Evolutionary conservation across 2,797 vertebrate genomes (phyloP), one percentile per base, ranked within the genome.

Genomic region (Stomatorhinus walkeri): DNA sequence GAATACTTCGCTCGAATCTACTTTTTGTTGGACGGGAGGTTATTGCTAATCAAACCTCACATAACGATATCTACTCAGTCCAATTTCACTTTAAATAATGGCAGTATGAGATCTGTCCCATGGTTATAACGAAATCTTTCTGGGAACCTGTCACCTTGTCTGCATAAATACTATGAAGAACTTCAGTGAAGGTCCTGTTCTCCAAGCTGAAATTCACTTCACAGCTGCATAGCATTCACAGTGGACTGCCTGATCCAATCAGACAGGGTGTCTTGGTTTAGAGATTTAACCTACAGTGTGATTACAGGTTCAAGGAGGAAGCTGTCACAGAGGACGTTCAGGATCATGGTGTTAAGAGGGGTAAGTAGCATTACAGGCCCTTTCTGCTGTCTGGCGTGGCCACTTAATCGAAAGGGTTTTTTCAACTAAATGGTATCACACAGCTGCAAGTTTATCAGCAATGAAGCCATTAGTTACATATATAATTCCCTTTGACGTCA

Each of bases 261-360:
- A 91, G 90, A 91, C 90, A 54, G 88, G 48, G 84, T 85, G 87
- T 72, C 68, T 40, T 52, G 51, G 87, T 89, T 43, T 89, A 10
- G 87, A 48, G 9, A 92, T 22, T 93, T 76, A 93, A 88, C 91
- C 91, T 91, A 87, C 1, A 36, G 90, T 89, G 89, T 87, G 90
- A 92, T 94, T 89, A 91, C 93, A 97, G 96, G 96, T 97, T 97
- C 91, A 96, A 94, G 88, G 96, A 97, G 89, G 95, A 96, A 24
- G 87, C 93, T 56, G 89, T 91, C 91, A 93, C 93, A 51, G 95
- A 96, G 89, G 93, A 92, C 85, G 40, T 89, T 2, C 49, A 91
- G 14, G 95, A 96, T 88, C 93, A 92, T 10, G 91, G 92, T 59
- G 81, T 92, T 94, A 94, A 91, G 89, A 95, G 95, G 96, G 96